Conservation (phyloP, 2,797 vertebrate genomes). For the Enteromius mattozi region DNA sequence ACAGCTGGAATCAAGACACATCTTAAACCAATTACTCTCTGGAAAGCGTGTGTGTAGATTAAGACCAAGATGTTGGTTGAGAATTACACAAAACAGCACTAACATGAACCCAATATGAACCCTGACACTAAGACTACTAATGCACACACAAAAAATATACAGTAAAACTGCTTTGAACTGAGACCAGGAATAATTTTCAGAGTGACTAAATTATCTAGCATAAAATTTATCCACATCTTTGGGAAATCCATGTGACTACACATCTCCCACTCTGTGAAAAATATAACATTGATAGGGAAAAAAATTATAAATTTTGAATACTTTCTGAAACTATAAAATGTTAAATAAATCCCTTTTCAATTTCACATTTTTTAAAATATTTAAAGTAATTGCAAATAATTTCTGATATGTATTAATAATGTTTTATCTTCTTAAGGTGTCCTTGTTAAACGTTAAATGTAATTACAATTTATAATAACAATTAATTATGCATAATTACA, state of each 20-base stretch:
- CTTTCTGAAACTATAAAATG: not conserved
- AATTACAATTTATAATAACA: not conserved
- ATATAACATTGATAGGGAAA: not conserved
- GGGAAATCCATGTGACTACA: not conserved
- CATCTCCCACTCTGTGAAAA: not conserved
- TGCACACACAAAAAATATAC: not conserved
- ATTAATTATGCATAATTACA: not conserved
- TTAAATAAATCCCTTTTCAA: not conserved
- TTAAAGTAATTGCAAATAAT: too few species aligned
- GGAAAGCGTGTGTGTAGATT: slow-evolving; percentile 17
- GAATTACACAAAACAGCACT: slow-evolving; percentile 21
- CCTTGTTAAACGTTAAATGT: too few species aligned
- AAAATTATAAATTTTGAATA: too few species aligned
- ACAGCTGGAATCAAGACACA: slow-evolving; percentile 50
- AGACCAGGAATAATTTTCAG: not conserved
- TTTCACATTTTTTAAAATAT: too few species aligned
- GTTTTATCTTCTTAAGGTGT: too few species aligned
- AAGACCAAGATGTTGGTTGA: slow-evolving; percentile 19
- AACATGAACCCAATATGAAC: slow-evolving; percentile 23
- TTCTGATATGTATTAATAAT: too few species aligned
- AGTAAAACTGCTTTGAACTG: not conserved
- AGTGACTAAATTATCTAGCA: not conserved
- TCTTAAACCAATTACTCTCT: slow-evolving; percentile 45
- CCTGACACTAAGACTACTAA: not conserved
- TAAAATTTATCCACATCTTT: not conserved